Conservation (phyloP, 2,113 vertebrate genomes). For the Phalacrocorax aristotelis region DNA sequence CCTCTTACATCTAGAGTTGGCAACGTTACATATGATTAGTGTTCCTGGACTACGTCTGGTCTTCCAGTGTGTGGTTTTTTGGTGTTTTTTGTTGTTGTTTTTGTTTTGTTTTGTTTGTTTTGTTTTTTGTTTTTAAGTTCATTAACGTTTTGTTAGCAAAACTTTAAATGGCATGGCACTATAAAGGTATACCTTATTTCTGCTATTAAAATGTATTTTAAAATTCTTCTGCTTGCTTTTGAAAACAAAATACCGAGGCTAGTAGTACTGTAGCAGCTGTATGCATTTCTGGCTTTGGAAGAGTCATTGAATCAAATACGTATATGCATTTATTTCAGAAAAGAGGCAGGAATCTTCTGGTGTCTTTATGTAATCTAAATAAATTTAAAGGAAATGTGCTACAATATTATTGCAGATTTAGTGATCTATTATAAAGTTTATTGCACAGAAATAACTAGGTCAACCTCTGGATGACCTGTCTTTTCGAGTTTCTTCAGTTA, state of each 20-base stretch:
- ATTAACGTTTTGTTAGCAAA: not conserved
- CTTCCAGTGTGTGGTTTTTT: too few species aligned
- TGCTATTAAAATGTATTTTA: not conserved
- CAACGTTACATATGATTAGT: not conserved
- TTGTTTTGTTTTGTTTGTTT: too few species aligned
- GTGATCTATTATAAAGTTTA: conserved; percentile 39
- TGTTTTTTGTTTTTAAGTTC: not conserved
- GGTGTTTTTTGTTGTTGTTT: too few species aligned
- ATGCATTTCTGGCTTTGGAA: not conserved
- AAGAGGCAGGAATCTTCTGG: not conserved
- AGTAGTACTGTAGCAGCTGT: not conserved
- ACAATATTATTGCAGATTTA: not conserved
- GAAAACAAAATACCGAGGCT: not conserved
- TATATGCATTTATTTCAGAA: not conserved
- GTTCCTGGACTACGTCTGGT: not conserved
- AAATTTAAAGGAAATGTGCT: not conserved
- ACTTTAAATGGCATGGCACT: not conserved
- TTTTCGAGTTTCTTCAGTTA: conserved; percentile 69
- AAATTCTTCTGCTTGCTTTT: not conserved
- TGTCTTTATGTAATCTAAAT: not conserved
- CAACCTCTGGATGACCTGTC: conserved; percentile 74
- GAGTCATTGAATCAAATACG: not conserved
- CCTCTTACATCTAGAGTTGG: not conserved
- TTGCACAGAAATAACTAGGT: conserved; percentile 66
- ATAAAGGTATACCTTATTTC: not conserved